Base-by-base conservation (phyloP, 2,888 invertebrate genomes). In the Thera obeliscata region DNA sequence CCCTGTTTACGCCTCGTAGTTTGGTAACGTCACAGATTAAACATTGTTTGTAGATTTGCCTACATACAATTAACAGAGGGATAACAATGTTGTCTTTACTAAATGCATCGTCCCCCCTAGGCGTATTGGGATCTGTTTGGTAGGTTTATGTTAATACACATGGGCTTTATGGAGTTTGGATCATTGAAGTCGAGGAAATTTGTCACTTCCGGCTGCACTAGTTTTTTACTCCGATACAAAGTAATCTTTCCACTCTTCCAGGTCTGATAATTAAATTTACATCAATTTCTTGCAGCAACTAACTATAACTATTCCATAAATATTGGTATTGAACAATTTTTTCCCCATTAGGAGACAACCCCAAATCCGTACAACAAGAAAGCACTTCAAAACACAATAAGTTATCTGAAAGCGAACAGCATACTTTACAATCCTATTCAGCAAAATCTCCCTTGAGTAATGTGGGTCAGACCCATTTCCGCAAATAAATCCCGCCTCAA, bases 371-470 rank as follows among this genome's bases (percentile, higher is more conserved):
- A 71, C 77, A 74, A 72, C 76, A 74, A 72, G 73, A 76, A 77
- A 77, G 66, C 77, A 76, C 76, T 77, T 77, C 81, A 78, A 81
- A 87, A 86, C 82, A 87, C 85, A 85, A 87, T 87, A 86, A 87
- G 80, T 86, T 88, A 88, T 87, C 84, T 81, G 79, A 81, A 85
- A 84, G 85, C 84, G 81, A 85, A 84, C 81, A 81, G 84, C 83
- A 84, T 87, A 87, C 86, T 88, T 88, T 87, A 86, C 83, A 88
- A 83, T 87, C 84, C 86, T 83, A 87, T 87, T 88, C 89, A 87
- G 87, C 85, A 80, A 85, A 88, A 88, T 88, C 87, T 90, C 87
- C 87, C 88, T 85, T 89, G 90, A 90, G 87, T 89, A 88, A 90
- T 90, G 86, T 84, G 89, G 90, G 90, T 89, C 86, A 83, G 86